Evolutionary conservation across 2,113 vertebrate genomes (phyloP), one percentile per base, ranked within the genome.

Genomic region (Leptocoma aspasia): DNA sequence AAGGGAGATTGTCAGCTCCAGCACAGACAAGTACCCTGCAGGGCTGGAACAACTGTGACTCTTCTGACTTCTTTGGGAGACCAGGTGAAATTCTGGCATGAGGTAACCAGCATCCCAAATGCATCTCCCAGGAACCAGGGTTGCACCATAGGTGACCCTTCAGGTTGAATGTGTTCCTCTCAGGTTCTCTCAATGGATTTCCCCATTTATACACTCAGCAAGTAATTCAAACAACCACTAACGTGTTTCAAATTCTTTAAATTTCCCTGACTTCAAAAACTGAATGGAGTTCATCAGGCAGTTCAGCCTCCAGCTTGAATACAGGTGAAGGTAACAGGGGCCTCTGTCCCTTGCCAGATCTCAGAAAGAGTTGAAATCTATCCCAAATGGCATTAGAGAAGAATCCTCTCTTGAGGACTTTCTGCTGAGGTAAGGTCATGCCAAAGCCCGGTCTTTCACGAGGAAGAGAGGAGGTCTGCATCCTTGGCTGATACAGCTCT

Each of bases 1-100:
- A 96, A 77, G 26, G 28, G 37, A 52, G 10, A 17, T 50, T 13
- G 78, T 98, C 84, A 97, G 35, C 65, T 64, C 49, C 65, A 88
- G 28, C 17, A 16, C 45, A 65, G 47, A 63, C 6, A 91, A 60
- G 24, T 28, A 92, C 6, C 33, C 39, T 64, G 47, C 22, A 77
- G 24, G 16, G 27, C 54, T 66, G 22, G 39, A 68, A 70, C 45
- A 93, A 41, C 45, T 66, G 21, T 42, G 15, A 30, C 22, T 65
- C 61, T 85, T 63, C 20, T 22, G 21, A 70, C 47, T 80, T 73
- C 56, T 68, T 42, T 73, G 28, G 57, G 69, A 89, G 23, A 88
- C 15, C 39, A 45, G 72, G 56, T 27, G 91, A 93, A 85, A 82
- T 56, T 82, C 63, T 88, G 30, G 28, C 37, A 82, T 49, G 44